Conservation (phyloP, 2,888 invertebrate species). For the Cyrtodaria siliqua region DNA sequence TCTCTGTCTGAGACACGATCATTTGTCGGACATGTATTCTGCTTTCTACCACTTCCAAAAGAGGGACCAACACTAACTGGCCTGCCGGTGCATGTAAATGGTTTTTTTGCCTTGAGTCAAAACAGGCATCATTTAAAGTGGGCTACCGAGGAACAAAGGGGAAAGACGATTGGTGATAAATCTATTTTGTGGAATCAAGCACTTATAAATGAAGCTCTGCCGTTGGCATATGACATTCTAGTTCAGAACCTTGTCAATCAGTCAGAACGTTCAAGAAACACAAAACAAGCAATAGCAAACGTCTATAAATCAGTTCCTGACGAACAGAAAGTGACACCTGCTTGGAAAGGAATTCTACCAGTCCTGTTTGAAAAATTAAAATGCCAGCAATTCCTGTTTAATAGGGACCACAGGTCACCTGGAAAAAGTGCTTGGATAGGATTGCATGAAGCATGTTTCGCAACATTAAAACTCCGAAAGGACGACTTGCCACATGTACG, state of each 20-base stretch:
- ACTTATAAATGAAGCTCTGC: slow-evolving; percentile 75
- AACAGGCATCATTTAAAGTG: slow-evolving; percentile 83
- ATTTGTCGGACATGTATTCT: slow-evolving; percentile 75
- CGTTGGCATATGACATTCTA: slow-evolving; percentile 61
- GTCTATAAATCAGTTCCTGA: slow-evolving; percentile 46
- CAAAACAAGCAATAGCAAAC: slow-evolving; percentile 3
- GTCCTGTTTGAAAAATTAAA: slow-evolving; percentile 14
- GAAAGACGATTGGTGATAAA: slow-evolving; percentile 59
- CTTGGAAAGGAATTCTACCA: slow-evolving; percentile 34
- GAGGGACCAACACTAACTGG: slow-evolving; percentile 76
- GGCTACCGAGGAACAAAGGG: slow-evolving; percentile 73
- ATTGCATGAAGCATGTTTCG: slow-evolving; percentile 31
- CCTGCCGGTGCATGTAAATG: slow-evolving; percentile 83
- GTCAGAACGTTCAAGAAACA: neutral
- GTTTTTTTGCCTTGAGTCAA: slow-evolving; percentile 81
- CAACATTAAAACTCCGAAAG: slow-evolving; percentile 2
- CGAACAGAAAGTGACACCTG: slow-evolving; percentile 13
- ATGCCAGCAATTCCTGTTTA: slow-evolving; percentile 7
- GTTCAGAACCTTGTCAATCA: too few relatives aligned
- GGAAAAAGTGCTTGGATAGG: slow-evolving; percentile 20
- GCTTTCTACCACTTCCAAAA: slow-evolving; percentile 80
- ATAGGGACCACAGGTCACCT: neutral
- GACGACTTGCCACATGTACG: neutral
- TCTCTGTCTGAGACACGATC: slow-evolving; percentile 3
- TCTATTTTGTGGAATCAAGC: slow-evolving; percentile 77